Percentiles rank a stretch among this genome's conserved stretches.
Conservation (phyloP, 1,140 invertebrate genomes). For the Heliconius himera region DNA sequence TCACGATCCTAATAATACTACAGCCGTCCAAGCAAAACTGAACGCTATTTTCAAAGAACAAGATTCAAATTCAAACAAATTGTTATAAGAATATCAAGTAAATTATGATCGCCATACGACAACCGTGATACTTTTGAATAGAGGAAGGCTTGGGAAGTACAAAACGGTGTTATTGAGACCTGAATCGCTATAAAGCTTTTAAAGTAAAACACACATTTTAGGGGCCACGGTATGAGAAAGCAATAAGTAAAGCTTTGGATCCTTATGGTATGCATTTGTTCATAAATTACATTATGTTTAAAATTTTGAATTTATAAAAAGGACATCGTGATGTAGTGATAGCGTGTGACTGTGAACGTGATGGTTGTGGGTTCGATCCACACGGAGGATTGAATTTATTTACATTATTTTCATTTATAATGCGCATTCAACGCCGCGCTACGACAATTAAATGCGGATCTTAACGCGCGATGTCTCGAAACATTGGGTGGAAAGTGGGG, state of each 20-base stretch:
- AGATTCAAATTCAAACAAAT: background rate
- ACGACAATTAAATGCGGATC: no score
- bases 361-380: no score
- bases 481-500: no score
- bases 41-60: background rate
- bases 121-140: slow-evolving; percentile 36
- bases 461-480: no score
- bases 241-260: background rate
- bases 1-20: slow-evolving; percentile 36
- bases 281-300: background rate
- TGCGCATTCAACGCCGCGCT: no score
- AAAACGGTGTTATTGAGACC: slow-evolving; percentile 32
- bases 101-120: slow-evolving; percentile 38
- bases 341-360: no score
- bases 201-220: slow-evolving; percentile 15
- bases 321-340: no score
- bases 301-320: no score
- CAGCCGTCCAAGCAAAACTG: background rate
- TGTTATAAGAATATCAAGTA: slow-evolving; percentile 32
- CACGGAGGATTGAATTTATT: no score
- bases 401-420: no score
- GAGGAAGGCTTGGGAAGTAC: slow-evolving; percentile 26
- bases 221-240: background rate
- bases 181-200: slow-evolving; percentile 19
- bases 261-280: background rate